Evolutionary conservation across 2,797 vertebrate genomes (phyloP), one percentile per base, ranked within the genome.

Genomic region (Linurgus olivaceus): DNA sequence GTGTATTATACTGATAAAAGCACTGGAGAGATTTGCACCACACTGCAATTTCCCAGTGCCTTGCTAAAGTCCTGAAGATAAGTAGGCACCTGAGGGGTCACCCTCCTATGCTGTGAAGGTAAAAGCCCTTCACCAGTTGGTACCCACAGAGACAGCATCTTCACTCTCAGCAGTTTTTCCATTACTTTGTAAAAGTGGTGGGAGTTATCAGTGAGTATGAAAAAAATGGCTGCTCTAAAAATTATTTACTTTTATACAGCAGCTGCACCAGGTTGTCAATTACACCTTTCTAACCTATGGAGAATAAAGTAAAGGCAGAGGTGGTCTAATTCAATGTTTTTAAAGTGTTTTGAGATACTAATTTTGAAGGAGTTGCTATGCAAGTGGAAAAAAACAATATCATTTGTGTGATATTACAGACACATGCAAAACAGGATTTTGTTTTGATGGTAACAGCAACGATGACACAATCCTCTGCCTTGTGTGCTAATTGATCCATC

Each of bases 91-190:
- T 93, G 86, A 77, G 67, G 81, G 51, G 74, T 88, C 77, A n/a
- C 65, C 19, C 63, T 90, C 51, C 71, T 89, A 57, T 6, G 13
- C 90, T 92, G 55, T 1, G 2, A 90, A 94, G 55, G 88, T 71
- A 55, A 90, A 96, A 96, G 80, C 85, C 59, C 59, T 94, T 97
- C 83, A 93, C 70, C 74, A 54, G 75, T 86, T 80, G 75, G 89
- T 86, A 87, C 76, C 84, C 94, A 95, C 90, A 96, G 93, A 96
- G 88, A 88, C 66, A 89, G 68, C 89, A 97, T 93, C 96, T 96
- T 96, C 94, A 75, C 84, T 73, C 86, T 96, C 93, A 96, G 82
- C 29, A 90, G 82, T 93, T 96, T 95, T 93, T 68, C 80, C 88
- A 37, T 90, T 86, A 76, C 37, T 70, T 92, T 80, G 37, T 65